Conservation (phyloP, 1,140 invertebrate species). For the Rhysida immarginata region DNA sequence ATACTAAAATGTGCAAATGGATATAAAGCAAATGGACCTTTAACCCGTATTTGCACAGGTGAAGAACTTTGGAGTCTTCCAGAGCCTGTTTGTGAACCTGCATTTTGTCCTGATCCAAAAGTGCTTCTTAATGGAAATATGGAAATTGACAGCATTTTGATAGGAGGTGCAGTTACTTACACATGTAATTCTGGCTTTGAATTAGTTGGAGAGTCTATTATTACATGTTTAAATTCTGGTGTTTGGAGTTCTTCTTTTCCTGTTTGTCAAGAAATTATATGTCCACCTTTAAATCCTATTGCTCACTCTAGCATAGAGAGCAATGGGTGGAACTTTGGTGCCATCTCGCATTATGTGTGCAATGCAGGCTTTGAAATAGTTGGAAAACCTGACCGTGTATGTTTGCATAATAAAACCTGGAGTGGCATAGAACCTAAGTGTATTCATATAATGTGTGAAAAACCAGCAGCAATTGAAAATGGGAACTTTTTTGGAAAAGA, state of each 20-base stretch:
- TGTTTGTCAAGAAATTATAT: constrained; percentile 16
- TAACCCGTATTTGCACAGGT: neutral
- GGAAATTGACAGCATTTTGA: neutral
- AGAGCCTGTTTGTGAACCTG: constrained; percentile 12
- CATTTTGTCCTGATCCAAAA: constrained; percentile 15
- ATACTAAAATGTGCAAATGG: neutral
- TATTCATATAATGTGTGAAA: constrained; percentile 18
- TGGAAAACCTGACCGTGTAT: constrained; percentile 20
- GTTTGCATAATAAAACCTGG: constrained; percentile 25
- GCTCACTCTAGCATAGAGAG: neutral
- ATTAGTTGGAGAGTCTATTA: constrained; percentile 29
- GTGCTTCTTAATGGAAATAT: constrained; percentile 11
- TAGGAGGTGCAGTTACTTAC: constrained; percentile 29
- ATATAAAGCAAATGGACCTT: neutral
- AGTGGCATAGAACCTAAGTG: constrained; percentile 22
- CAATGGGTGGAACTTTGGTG: neutral
- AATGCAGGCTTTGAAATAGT: constrained; percentile 24
- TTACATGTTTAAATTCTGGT: constrained; percentile 6
- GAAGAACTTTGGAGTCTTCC: constrained; percentile 4
- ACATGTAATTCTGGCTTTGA: constrained; percentile 36
- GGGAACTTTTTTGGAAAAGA: constrained; percentile 19
- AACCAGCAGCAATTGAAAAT: constrained; percentile 18
- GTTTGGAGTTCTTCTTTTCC: constrained; percentile 19
- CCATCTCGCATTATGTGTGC: constrained; percentile 17
- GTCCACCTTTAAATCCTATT: constrained; percentile 12